A percentile compares a stretch with the other conserved stretches of the same genome.
These are phyloP conservation scores for Haplochromis burtoni DNA, from an alignment of 2,113 vertebrate genomes.

Conservation along the genomic window DNA sequence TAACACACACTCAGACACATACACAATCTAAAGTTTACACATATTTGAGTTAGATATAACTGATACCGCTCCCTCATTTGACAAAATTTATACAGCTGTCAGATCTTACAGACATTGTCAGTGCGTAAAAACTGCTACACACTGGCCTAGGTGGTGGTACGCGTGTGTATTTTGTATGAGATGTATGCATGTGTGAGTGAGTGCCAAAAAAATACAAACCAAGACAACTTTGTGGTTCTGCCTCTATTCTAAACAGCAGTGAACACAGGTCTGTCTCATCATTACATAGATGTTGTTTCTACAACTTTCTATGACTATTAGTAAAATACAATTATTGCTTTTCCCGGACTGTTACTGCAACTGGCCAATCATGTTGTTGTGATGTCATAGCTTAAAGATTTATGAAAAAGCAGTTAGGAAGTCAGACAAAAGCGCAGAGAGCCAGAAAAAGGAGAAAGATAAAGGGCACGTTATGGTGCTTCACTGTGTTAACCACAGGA, in stretches of 20 bases:
- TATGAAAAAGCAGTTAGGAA: not conserved
- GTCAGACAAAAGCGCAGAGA: not conserved
- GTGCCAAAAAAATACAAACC: not conserved
- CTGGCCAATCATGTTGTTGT: not conserved
- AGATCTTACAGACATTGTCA: not conserved
- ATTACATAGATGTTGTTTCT: not conserved
- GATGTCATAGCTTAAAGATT: not conserved
- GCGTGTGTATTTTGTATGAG: not conserved
- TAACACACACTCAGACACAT: not conserved
- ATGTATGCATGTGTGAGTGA: not conserved
- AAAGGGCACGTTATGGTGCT: not conserved
- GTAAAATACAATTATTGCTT: not conserved
- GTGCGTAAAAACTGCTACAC: not conserved
- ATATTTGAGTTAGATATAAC: not conserved
- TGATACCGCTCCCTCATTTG: not conserved
- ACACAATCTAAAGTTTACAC: conserved; percentile 16
- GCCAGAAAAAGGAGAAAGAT: not conserved
- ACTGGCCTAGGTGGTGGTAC: not conserved
- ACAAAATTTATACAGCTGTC: not conserved
- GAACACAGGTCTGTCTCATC: not conserved
- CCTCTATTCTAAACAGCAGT: conserved; percentile 5
- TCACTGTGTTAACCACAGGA: not conserved
- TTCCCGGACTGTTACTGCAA: not conserved
- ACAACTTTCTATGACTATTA: not conserved
- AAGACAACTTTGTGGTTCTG: not conserved